Evolutionary conservation across 2,113 vertebrate species (phyloP).

Genomic region (Laterallus jamaicensis): DNA sequence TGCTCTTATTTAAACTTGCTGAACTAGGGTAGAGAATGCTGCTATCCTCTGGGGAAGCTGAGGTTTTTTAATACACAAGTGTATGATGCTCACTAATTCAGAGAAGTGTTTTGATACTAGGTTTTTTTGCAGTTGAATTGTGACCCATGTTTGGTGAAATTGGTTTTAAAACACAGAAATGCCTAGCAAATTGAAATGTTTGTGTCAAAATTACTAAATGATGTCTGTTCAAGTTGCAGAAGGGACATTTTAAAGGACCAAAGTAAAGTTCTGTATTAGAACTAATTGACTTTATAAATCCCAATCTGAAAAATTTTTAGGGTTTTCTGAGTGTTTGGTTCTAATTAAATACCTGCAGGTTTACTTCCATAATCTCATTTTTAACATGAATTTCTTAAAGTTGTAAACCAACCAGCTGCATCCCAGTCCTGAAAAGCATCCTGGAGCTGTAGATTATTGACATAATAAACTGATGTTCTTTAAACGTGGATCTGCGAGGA

Average conservation of each 20-base stretch:
- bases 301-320: conserved; percentile 19
- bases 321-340: conserved; percentile 53
- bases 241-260: conserved; percentile 34
- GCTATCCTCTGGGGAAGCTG: conserved; percentile 34
- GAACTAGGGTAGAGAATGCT: conserved; percentile 11
- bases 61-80: not conserved
- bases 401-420: conserved; percentile 48
- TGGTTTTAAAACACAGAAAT: conserved; percentile 29
- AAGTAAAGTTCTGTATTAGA: conserved; percentile 8
- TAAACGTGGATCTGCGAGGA: conserved; percentile 68
- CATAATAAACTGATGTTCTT: conserved; percentile 69
- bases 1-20: conserved; percentile 23
- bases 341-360: not conserved
- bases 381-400: conserved; percentile 50
- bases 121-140: conserved; percentile 8
- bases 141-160: conserved; percentile 8
- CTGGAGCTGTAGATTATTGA: conserved; percentile 69
- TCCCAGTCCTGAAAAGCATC: conserved; percentile 14
- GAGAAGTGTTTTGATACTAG: conserved; percentile 6
- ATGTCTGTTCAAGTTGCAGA: conserved; percentile 14
- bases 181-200: not conserved
- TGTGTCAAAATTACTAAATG: not conserved
- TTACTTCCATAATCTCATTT: conserved; percentile 52
- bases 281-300: conserved; percentile 40
- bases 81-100: conserved; percentile 21